These are phyloP conservation scores for Apocheima hispidaria DNA, from an alignment of 2,888 invertebrate genomes.

Conservation along the genomic window DNA sequence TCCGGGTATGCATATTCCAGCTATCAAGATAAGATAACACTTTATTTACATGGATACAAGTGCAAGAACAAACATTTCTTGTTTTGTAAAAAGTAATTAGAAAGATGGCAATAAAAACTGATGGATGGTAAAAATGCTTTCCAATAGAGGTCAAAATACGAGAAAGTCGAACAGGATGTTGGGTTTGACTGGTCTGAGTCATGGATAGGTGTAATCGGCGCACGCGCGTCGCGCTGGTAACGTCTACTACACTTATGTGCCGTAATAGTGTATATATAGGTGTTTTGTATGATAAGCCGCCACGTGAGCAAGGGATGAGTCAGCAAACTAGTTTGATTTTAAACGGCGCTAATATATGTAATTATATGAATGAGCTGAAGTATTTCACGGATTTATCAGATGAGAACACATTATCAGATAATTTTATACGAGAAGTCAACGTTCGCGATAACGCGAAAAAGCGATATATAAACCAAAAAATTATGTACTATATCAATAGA, in stretches of 20 bases:
- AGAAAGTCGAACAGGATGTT: constrained; percentile 82
- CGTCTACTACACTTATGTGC: constrained; percentile 64
- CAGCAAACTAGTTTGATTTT: constrained; percentile 52
- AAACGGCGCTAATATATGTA: constrained; percentile 37
- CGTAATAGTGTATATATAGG: constrained; percentile 61
- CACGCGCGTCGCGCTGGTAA: constrained; percentile 75
- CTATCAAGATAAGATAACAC: constrained; percentile 53
- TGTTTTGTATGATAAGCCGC: constrained; percentile 71
- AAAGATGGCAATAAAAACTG: constrained; percentile 18
- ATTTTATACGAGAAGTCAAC: constrained; percentile 24
- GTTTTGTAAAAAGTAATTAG: constrained; percentile 24
- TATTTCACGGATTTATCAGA: constrained; percentile 24
- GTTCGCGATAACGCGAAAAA: constrained; percentile 15
- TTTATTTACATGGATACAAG: constrained; percentile 28
- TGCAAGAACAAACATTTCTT: constrained; percentile 16
- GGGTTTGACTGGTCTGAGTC: constrained; percentile 72
- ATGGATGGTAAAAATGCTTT: constrained; percentile 52
- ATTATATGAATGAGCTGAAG: constrained; percentile 32
- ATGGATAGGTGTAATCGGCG: constrained; percentile 69
- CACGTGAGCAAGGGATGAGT: constrained; percentile 78
- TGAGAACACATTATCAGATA: constrained; percentile 24
- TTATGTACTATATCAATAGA: too few species aligned
- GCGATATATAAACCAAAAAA: neutral
- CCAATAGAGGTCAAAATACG: constrained; percentile 58
- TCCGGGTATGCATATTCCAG: constrained; percentile 46